Conservation (phyloP, 2,797 vertebrate species). For the Falco naumanni region DNA sequence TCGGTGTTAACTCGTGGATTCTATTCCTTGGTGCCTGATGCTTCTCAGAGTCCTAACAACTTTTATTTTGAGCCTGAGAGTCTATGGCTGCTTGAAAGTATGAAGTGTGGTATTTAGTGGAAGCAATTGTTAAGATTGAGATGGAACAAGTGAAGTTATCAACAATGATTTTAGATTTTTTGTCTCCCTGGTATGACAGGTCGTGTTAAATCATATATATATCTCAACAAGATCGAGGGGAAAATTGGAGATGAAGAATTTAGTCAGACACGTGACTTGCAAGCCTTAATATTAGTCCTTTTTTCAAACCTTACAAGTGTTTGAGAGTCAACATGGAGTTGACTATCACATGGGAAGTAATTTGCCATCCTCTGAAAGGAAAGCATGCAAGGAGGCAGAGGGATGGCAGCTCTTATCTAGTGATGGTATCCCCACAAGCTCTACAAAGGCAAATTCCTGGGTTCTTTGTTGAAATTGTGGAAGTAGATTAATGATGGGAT, state of each 20-base stretch:
- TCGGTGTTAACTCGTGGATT: background rate
- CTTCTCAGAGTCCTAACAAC: background rate
- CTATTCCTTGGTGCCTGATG: background rate
- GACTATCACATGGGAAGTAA: background rate
- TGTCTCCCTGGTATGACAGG: background rate
- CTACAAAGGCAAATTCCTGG: background rate
- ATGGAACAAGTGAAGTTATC: background rate
- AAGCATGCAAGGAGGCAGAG: background rate
- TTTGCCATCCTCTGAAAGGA: background rate
- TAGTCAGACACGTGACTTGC: background rate
- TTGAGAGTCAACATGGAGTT: background rate
- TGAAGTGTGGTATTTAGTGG: background rate
- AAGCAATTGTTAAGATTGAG: background rate
- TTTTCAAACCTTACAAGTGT: background rate
- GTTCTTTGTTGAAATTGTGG: conserved; percentile 8
- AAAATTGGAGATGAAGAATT: background rate
- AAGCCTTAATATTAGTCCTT: background rate
- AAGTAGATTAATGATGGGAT: background rate
- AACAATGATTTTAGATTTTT: background rate
- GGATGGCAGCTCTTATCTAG: background rate
- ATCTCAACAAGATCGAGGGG: background rate
- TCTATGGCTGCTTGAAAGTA: background rate
- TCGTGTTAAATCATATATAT: background rate
- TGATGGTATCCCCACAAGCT: background rate
- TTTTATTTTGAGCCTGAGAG: background rate